phyloP scores from a whole-genome alignment of 2,797 vertebrate species.

The Lepilemur septentrionalis region DNA sequence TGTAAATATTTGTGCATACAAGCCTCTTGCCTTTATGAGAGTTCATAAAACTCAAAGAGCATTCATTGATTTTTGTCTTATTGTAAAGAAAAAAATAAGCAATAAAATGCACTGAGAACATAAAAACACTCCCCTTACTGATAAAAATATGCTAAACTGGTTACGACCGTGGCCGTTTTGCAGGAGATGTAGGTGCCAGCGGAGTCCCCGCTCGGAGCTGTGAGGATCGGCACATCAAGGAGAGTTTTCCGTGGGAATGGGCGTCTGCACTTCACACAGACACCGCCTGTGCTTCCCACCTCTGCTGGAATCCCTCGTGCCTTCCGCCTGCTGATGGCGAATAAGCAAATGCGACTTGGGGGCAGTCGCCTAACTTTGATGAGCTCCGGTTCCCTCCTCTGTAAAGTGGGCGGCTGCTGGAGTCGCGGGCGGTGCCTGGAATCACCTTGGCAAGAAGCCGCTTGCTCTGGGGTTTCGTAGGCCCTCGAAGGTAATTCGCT shows the following conservation, averaged over 20 bases:
- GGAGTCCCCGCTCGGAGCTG: accelerated
- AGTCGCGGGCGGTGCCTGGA: accelerated
- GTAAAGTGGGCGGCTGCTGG: accelerated
- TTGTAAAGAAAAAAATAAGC: constrained; percentile 20
- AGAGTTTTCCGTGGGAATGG: not conserved
- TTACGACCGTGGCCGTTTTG: not conserved
- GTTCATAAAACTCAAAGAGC: constrained; percentile 53
- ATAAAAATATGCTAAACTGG: not conserved
- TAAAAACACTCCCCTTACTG: not conserved
- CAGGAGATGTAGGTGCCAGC: not conserved
- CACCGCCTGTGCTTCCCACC: not conserved
- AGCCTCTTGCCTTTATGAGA: not conserved
- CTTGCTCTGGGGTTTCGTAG: too few relatives aligned
- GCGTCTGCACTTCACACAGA: accelerated
- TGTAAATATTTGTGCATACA: not conserved
- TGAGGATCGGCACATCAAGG: accelerated
- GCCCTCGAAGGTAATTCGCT: not conserved
- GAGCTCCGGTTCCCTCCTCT: not conserved
- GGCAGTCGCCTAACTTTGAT: too few relatives aligned
- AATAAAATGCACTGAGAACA: constrained; percentile 9
- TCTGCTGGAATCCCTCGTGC: not conserved
- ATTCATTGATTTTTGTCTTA: constrained; percentile 67
- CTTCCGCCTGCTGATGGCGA: not conserved
- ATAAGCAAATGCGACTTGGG: accelerated
- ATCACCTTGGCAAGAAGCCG: not conserved